phyloP scores from a whole-genome alignment of 1,140 invertebrate species.

The Hypsibius dujardini region DNA sequence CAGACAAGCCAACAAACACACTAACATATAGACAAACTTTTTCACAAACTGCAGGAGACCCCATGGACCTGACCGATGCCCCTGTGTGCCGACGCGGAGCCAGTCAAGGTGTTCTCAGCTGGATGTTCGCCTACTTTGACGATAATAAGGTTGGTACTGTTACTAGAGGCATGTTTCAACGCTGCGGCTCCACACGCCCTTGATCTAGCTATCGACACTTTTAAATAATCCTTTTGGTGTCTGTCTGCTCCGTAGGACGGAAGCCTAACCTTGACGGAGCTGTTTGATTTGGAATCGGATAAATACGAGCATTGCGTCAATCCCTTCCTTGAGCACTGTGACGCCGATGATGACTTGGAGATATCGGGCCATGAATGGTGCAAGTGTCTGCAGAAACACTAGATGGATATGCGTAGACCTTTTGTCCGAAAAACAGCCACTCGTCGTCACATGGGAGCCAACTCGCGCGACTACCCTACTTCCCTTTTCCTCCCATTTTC shows the following conservation, averaged over 20 bases:
- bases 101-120: background rate
- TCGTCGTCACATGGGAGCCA: too few species aligned
- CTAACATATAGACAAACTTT: too few species aligned
- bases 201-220: too few species aligned
- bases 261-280: slow-evolving; percentile 53
- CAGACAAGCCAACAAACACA: too few species aligned
- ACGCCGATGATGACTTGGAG: slow-evolving; percentile 39
- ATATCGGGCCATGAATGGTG: slow-evolving; percentile 10
- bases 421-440: too few species aligned
- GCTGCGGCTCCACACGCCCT: too few species aligned
- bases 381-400: background rate
- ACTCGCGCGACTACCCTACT: too few species aligned
- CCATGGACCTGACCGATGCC: background rate
- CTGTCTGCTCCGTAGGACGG: background rate
- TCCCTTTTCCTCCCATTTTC: too few species aligned
- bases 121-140: slow-evolving; percentile 10
- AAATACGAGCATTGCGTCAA: slow-evolving; percentile 68
- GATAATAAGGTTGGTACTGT: slow-evolving; percentile 15
- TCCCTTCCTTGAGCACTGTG: slow-evolving; percentile 73
- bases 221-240: too few species aligned
- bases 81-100: background rate
- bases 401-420: too few species aligned
- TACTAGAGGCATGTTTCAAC: too few species aligned
- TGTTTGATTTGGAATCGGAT: slow-evolving; percentile 69
- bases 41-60: too few species aligned